These are phyloP conservation scores for Polyodon spathula DNA, from an alignment of 2,113 vertebrate genomes.

Conservation along the genomic window DNA sequence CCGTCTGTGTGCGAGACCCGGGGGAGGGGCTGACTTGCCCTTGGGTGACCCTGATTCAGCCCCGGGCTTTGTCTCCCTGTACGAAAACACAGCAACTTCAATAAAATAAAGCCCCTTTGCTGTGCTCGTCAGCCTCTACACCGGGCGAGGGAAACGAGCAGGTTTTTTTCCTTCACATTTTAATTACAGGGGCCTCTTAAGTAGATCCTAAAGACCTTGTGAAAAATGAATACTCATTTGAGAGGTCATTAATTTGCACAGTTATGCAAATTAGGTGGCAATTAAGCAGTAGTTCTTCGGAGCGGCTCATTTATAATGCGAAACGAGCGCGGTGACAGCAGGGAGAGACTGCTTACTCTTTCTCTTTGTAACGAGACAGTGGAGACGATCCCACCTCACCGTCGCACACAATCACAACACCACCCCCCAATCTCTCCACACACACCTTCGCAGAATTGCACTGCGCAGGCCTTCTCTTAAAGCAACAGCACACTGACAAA, in stretches of 20 bases:
- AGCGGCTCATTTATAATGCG: constrained; percentile 12
- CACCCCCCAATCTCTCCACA: no score
- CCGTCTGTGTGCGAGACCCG: background rate
- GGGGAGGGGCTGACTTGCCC: no score
- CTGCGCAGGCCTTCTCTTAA: no score
- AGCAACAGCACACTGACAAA: no score
- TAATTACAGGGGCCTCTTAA: constrained; percentile 73
- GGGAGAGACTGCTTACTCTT: background rate
- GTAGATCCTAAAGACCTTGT: constrained; percentile 76
- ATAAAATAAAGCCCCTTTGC: background rate
- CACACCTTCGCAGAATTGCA: no score
- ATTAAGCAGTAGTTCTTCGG: constrained; percentile 67
- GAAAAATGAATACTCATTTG: constrained; percentile 76
- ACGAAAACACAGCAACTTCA: no score
- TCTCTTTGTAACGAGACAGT: background rate
- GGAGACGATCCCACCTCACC: no score
- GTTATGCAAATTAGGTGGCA: constrained; percentile 77
- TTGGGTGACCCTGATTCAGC: no score
- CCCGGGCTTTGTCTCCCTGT: no score
- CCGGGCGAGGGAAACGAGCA: no score
- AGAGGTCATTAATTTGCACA: constrained; percentile 78
- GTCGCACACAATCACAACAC: no score
- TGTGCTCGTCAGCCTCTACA: constrained; percentile 55
- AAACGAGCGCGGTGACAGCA: constrained; percentile 10
- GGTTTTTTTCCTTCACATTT: constrained; percentile 50